A percentile compares a stretch with the other conserved stretches of the same genome.
Conservation (phyloP, 2,888 invertebrate genomes). For the Stramonita haemastoma region DNA sequence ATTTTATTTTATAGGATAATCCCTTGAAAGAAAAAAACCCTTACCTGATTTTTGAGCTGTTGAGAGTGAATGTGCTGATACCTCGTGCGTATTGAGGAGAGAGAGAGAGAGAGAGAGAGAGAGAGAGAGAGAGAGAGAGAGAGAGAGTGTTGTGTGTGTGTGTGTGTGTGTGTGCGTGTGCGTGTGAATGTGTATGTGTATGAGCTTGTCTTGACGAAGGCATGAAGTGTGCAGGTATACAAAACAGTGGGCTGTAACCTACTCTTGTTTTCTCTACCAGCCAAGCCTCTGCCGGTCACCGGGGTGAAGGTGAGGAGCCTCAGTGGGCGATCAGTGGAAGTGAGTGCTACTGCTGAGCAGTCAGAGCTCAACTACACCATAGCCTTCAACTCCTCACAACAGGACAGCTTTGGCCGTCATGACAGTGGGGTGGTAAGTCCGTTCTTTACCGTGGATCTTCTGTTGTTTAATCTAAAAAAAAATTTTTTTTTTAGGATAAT, state of each 20-base stretch:
- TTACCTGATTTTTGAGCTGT: too few relatives aligned
- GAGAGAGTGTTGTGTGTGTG: too few relatives aligned
- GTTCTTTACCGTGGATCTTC: not conserved
- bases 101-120: too few relatives aligned
- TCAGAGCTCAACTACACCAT: slow-evolving; percentile 6
- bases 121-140: too few relatives aligned
- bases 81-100: too few relatives aligned
- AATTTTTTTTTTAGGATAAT: not conserved
- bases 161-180: too few relatives aligned
- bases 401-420: not conserved
- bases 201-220: too few relatives aligned
- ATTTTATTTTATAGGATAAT: not conserved
- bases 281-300: not conserved
- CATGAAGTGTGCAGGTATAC: too few relatives aligned
- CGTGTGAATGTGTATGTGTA: too few relatives aligned
- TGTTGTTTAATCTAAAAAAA: too few relatives aligned
- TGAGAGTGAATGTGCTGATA: too few relatives aligned
- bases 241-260: too few relatives aligned
- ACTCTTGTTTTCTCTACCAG: not conserved
- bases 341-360: not conserved
- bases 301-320: not conserved
- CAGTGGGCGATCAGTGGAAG: not conserved
- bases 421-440: not conserved
- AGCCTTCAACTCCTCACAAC: not conserved
- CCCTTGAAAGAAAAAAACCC: not conserved